These are phyloP conservation scores for Amorpha juglandis DNA, from an alignment of 2,888 invertebrate genomes.

Conservation along the genomic window DNA sequence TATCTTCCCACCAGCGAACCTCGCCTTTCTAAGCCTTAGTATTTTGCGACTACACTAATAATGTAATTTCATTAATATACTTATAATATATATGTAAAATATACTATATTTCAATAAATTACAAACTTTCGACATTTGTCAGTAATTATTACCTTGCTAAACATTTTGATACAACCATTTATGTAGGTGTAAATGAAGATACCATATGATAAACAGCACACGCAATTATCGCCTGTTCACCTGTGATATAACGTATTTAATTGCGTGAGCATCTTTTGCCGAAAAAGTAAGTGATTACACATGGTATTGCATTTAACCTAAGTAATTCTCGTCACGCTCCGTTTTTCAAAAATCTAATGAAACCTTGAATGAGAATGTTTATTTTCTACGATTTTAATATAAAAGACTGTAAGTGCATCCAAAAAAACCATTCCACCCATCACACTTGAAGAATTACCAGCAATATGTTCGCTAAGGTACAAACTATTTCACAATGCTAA, in stretches of 20 bases:
- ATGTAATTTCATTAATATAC: too few relatives aligned
- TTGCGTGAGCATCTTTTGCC: slow-evolving; percentile 30
- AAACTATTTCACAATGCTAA: slow-evolving; percentile 35
- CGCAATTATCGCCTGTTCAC: slow-evolving; percentile 22
- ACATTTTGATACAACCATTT: slow-evolving; percentile 40
- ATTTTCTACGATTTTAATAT: slow-evolving; percentile 64
- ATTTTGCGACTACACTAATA: too few relatives aligned
- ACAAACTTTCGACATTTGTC: slow-evolving; percentile 26
- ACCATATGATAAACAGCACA: slow-evolving; percentile 32
- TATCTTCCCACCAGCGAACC: too few relatives aligned
- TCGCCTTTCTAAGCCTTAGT: too few relatives aligned
- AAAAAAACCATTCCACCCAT: slow-evolving; percentile 59
- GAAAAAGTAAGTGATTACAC: slow-evolving; percentile 42
- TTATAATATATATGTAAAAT: too few relatives aligned
- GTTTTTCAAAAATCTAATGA: slow-evolving; percentile 61
- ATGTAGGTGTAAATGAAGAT: slow-evolving; percentile 39
- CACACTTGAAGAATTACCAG: slow-evolving; percentile 55
- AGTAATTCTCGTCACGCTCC: slow-evolving; percentile 66
- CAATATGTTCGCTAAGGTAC: slow-evolving; percentile 69
- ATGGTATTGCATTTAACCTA: slow-evolving; percentile 47
- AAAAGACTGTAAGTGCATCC: slow-evolving; percentile 63
- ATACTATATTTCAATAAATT: not conserved
- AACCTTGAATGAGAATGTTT: slow-evolving; percentile 60
- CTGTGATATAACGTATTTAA: slow-evolving; percentile 33
- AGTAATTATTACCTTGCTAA: slow-evolving; percentile 35